These are phyloP conservation scores for Ichneumon xanthorius DNA, from an alignment of 2,888 invertebrate species.

Conservation along the genomic window DNA sequence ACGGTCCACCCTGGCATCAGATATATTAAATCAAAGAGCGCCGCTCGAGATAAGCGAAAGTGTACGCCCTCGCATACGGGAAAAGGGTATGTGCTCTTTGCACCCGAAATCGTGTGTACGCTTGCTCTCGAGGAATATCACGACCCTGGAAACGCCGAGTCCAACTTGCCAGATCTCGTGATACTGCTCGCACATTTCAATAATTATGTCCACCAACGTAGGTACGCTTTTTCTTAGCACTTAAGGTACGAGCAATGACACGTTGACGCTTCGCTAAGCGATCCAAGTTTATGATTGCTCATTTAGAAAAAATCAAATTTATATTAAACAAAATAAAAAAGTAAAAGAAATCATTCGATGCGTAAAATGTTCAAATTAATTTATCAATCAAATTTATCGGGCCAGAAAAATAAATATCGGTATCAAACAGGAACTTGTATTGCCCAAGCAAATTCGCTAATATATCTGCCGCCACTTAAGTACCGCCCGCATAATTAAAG, in stretches of 20 bases:
- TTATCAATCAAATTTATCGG: background rate
- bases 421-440: background rate
- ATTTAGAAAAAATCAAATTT: no score
- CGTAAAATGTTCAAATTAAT: background rate
- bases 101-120: conserved; percentile 13
- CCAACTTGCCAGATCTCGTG: no score
- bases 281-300: no score
- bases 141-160: no score
- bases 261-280: no score
- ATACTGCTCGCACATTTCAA: no score
- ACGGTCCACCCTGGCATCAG: conserved; percentile 39
- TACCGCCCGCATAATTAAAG: conserved; percentile 56
- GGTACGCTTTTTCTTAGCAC: no score
- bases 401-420: background rate
- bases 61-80: conserved; percentile 43
- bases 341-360: background rate
- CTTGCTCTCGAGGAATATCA: background rate
- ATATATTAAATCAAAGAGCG: conserved; percentile 61
- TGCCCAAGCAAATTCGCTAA: background rate
- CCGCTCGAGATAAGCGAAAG: conserved; percentile 23
- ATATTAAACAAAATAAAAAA: no score
- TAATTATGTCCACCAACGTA: no score
- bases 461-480: background rate
- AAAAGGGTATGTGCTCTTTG: conserved; percentile 40
- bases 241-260: no score